Evolutionary conservation across 2,113 vertebrate species (phyloP).

Genomic region (Sterrhoptilus dennistouni): DNA sequence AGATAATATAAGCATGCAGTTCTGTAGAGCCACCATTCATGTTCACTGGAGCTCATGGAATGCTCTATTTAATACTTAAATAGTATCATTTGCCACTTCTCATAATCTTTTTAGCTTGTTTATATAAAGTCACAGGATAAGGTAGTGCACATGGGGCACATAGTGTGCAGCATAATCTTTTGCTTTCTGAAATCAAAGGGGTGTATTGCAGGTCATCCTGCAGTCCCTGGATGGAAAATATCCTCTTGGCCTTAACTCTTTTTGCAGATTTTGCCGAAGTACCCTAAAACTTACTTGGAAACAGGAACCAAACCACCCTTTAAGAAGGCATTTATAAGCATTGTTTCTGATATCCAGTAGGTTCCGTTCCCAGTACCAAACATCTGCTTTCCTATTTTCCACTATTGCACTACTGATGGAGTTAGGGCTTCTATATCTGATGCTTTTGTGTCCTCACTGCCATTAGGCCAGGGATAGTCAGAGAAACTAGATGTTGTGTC

Average conservation of each 20-base stretch:
- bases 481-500: not conserved
- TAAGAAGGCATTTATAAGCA: not conserved
- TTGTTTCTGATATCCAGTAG: not conserved
- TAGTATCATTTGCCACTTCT: not conserved
- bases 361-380: not conserved
- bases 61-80: not conserved
- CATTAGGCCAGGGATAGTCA: not conserved
- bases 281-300: not conserved
- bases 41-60: not conserved
- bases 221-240: not conserved
- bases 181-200: not conserved
- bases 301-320: not conserved
- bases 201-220: not conserved
- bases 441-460: not conserved
- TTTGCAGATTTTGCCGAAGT: accelerated
- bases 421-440: not conserved
- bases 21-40: not conserved
- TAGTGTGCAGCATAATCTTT: not conserved
- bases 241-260: not conserved
- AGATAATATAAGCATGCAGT: not conserved
- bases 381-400: not conserved
- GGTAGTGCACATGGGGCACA: not conserved
- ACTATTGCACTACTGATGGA: not conserved
- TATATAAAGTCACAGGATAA: not conserved
- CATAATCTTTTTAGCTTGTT: not conserved